These are phyloP conservation scores for Apamea epomidion DNA, from an alignment of 2,888 invertebrate species.

Conservation along the genomic window DNA sequence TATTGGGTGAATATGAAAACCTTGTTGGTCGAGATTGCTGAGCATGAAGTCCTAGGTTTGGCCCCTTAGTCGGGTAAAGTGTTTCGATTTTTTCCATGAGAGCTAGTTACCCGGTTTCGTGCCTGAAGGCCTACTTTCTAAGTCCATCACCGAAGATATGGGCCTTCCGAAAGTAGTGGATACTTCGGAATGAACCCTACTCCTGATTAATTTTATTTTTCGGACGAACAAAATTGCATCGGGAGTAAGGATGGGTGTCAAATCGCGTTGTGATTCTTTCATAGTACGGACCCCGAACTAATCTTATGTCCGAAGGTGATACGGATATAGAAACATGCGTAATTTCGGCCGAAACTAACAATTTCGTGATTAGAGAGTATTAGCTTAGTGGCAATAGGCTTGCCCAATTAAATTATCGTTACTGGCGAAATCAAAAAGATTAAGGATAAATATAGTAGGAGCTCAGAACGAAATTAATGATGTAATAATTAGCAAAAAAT, in stretches of 20 bases:
- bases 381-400: neutral
- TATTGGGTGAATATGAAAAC: neutral
- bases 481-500: neutral
- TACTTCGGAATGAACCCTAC: no score
- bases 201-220: no score
- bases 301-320: no score
- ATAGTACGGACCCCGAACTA: no score
- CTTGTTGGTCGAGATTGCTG: neutral
- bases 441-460: neutral
- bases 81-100: neutral
- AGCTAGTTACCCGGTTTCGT: neutral
- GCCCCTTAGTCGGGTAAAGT: neutral
- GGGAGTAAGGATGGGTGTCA: no score
- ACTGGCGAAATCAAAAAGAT: neutral
- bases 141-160: no score
- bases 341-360: no score
- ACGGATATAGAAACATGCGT: no score
- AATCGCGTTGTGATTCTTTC: no score
- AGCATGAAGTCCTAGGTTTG: neutral
- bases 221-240: no score
- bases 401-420: neutral
- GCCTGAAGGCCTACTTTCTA: neutral
- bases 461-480: neutral
- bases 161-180: no score
- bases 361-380: neutral